Evolutionary conservation across 2,888 invertebrate species (phyloP).

Genomic region (Lycaena phlaeas): DNA sequence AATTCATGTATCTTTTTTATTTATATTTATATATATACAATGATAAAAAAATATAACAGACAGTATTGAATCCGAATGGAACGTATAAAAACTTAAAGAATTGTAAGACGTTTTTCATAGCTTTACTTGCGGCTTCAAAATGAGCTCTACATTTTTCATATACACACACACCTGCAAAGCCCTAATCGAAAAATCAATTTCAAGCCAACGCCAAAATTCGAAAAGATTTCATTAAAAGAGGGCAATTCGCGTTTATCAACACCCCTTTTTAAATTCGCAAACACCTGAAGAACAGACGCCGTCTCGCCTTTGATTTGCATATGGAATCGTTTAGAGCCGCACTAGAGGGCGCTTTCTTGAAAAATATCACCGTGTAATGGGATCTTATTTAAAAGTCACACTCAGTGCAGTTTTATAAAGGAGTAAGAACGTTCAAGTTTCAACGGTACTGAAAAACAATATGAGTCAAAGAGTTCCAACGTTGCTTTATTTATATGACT

Average conservation of each 20-base stretch:
- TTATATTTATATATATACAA: no score
- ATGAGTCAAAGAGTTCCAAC: slow-evolving; percentile 8
- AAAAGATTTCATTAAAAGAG: slow-evolving; percentile 3
- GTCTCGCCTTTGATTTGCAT: slow-evolving; percentile 36
- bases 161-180: no score
- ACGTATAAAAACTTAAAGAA: no score
- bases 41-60: no score
- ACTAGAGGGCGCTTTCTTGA: slow-evolving; percentile 31
- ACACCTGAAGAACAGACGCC: slow-evolving; percentile 24
- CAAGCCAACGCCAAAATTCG: neutral
- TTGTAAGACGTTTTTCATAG: no score
- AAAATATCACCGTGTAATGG: slow-evolving; percentile 27
- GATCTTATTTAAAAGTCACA: slow-evolving; percentile 57
- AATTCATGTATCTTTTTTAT: no score
- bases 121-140: no score
- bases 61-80: no score
- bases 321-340: slow-evolving; percentile 35
- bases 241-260: slow-evolving; percentile 3
- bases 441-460: slow-evolving; percentile 18
- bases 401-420: slow-evolving; percentile 37
- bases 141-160: no score
- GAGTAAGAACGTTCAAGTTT: slow-evolving; percentile 23
- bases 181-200: neutral
- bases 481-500: slow-evolving; percentile 4
- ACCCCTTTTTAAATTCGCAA: slow-evolving; percentile 11